These are phyloP conservation scores for Drosophila bifasciata DNA, from an alignment of 1,140 invertebrate genomes.

Conservation along the genomic window DNA sequence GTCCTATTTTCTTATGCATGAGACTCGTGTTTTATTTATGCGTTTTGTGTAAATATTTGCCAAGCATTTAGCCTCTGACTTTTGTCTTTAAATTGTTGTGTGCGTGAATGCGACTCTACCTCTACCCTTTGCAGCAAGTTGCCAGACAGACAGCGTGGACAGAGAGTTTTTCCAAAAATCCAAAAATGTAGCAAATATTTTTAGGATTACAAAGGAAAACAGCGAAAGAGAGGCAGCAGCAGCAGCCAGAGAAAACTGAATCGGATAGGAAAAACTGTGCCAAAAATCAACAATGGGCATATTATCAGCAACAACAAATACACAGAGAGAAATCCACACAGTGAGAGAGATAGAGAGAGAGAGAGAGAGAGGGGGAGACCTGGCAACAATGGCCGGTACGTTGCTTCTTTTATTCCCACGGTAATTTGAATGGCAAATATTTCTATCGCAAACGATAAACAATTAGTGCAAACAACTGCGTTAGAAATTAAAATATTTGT, in stretches of 20 bases:
- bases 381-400: too few relatives aligned
- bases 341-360: conserved; percentile 18
- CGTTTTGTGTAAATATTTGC: conserved; percentile 70
- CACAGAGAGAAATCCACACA: neutral
- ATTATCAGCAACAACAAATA: conserved; percentile 12
- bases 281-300: conserved; percentile 37
- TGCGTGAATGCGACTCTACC: too few relatives aligned
- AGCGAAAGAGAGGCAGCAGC: neutral
- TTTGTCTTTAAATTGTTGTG: conserved; percentile 5
- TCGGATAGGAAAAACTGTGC: conserved; percentile 9
- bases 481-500: conserved; percentile 39
- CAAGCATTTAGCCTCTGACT: conserved; percentile 64
- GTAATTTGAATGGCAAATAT: conserved; percentile 77
- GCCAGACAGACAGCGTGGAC: too few relatives aligned
- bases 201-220: conserved; percentile 44
- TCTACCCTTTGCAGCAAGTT: too few relatives aligned
- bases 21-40: conserved; percentile 66
- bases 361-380: conserved; percentile 29
- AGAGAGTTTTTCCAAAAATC: too few relatives aligned
- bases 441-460: conserved; percentile 78
- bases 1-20: conserved; percentile 54
- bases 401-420: conserved; percentile 65
- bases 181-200: conserved; percentile 31
- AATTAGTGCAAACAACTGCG: conserved; percentile 73
- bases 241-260: neutral